Percentiles rank a stretch among this genome's conserved stretches.
phyloP scores from a whole-genome alignment of 35 echinoderm and acorn worm species.

The Lytechinus variegatus region DNA sequence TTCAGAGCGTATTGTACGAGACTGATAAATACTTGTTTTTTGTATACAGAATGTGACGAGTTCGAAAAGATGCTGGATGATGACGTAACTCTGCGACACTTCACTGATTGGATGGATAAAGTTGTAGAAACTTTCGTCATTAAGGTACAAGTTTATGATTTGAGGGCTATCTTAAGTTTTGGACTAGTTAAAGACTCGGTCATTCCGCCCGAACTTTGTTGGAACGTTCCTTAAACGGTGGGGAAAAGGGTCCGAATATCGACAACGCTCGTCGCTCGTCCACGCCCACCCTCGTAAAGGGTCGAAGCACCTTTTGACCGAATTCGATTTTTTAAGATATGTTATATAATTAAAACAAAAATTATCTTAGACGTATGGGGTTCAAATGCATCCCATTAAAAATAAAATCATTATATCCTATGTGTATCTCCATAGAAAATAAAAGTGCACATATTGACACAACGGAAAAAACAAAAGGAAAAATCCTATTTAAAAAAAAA shows the following conservation, averaged over 20 bases:
- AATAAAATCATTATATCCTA: too few relatives aligned
- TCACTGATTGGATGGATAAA: constrained; percentile 66
- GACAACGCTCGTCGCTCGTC: constrained; percentile 24
- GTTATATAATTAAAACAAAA: too few relatives aligned
- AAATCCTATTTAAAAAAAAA: too few relatives aligned
- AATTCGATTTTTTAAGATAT: too few relatives aligned
- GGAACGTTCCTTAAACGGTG: constrained; percentile 20
- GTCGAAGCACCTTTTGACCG: too few relatives aligned
- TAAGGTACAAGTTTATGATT: constrained; percentile 29
- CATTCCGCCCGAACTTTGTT: constrained; percentile 5
- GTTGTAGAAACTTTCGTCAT: constrained; percentile 46
- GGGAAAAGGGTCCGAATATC: neutral
- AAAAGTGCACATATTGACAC: too few relatives aligned
- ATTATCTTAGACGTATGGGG: too few relatives aligned
- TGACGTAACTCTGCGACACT: constrained; percentile 48
- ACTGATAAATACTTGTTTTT: neutral
- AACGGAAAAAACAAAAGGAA: too few relatives aligned
- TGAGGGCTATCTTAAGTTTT: too few relatives aligned
- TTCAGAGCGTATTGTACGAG: neutral
- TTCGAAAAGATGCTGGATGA: constrained; percentile 63
- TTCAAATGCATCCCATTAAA: too few relatives aligned
- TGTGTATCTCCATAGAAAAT: too few relatives aligned
- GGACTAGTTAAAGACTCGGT: neutral
- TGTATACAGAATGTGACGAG: constrained; percentile 67
- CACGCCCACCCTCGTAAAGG: too few relatives aligned